These are phyloP conservation scores for Heliopora coerulea DNA, from an alignment of 92 coral and sea anemone genomes.

Conservation along the genomic window DNA sequence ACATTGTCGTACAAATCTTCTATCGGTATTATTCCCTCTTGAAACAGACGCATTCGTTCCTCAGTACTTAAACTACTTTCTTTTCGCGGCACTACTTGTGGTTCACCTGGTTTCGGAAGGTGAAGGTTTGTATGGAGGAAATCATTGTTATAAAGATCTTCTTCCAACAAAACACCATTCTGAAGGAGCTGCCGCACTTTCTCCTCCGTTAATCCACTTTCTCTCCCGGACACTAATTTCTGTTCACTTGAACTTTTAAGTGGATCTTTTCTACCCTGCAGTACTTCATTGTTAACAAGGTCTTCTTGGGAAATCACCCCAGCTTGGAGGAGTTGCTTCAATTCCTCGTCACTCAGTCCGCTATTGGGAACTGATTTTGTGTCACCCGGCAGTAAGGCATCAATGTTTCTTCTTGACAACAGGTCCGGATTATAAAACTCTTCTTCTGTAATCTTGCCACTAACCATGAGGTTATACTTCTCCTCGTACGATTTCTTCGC, in stretches of 20 bases:
- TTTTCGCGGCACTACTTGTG: background rate
- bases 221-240: background rate
- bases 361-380: background rate
- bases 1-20: background rate
- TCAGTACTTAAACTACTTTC: background rate
- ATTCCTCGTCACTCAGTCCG: background rate
- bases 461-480: background rate
- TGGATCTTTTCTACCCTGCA: background rate
- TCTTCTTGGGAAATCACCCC: conserved; percentile 29
- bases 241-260: background rate
- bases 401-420: background rate
- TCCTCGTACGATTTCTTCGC: background rate
- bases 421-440: background rate
- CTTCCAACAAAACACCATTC: conserved; percentile 4
- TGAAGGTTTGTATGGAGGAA: background rate
- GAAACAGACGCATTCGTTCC: background rate
- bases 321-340: conserved; percentile 4
- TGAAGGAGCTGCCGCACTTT: conserved; percentile 2
- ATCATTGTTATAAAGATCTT: background rate
- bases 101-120: background rate
- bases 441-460: conserved; percentile 4
- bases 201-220: conserved; percentile 3
- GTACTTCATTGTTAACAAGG: conserved; percentile 1
- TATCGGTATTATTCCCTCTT: conserved; percentile 8
- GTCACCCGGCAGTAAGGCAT: background rate